Percentiles rank a stretch among this genome's conserved stretches.
These are phyloP conservation scores for Proales similis DNA, from an alignment of 1,140 invertebrate species.

Conservation along the genomic window DNA sequence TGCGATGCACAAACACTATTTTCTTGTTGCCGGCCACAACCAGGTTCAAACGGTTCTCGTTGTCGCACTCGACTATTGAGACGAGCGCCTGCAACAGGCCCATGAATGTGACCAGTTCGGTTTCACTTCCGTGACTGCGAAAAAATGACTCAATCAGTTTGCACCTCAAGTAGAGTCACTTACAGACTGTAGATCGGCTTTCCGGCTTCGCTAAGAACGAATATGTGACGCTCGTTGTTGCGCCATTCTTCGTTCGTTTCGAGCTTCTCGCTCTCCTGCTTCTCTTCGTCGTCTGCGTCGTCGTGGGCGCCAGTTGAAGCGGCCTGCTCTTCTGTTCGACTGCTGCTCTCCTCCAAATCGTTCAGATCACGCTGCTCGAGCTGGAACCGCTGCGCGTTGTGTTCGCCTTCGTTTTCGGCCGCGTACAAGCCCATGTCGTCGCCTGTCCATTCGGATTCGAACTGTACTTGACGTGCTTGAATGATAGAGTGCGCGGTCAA, in stretches of 20 bases:
- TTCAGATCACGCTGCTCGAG: no score
- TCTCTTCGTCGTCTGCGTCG: no score
- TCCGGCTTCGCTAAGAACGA: constrained; percentile 84
- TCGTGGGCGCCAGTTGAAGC: no score
- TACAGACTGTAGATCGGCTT: constrained; percentile 90
- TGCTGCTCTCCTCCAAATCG: no score
- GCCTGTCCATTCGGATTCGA: no score
- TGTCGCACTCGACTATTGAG: constrained; percentile 64
- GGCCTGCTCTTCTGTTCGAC: no score
- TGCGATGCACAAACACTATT: constrained; percentile 78
- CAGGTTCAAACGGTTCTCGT: constrained; percentile 29
- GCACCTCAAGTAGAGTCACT: not conserved
- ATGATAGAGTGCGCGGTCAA: no score
- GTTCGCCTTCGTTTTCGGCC: no score
- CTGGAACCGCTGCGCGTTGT: no score
- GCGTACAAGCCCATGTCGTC: no score
- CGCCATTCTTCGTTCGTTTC: constrained; percentile 21
- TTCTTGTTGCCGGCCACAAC: constrained; percentile 72
- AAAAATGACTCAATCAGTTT: constrained; percentile 31
- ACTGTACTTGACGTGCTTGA: no score
- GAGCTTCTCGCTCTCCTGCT: no score
- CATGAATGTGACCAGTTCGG: constrained; percentile 83
- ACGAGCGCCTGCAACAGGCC: constrained; percentile 90
- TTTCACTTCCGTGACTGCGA: constrained; percentile 77
- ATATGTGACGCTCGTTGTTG: constrained; percentile 68